Base-by-base conservation (phyloP, 2,113 vertebrate species). In the Archilochus colubris region DNA sequence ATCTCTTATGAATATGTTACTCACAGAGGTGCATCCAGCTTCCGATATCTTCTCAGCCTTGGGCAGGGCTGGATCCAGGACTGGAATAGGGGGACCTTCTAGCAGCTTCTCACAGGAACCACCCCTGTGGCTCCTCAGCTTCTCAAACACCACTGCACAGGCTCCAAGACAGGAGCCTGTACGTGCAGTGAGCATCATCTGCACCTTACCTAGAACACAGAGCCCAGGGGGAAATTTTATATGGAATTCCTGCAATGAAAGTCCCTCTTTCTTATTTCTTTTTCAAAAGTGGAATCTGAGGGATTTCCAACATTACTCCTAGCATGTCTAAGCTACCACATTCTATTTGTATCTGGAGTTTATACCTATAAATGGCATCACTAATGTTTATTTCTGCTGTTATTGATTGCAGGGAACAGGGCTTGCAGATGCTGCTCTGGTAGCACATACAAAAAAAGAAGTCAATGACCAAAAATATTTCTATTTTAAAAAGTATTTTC, bases 141-240 rank as follows among this genome's bases (percentile, higher is more conserved):
- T 40, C 40, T 40, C 40, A 40, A 40, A 40, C 40, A 40, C 40
- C 40, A 12, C 40, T 40, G 40, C 40, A 40, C 40, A 40, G 40
- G 40, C 40, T 40, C 40, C 40, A 11, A 40, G 40, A 40, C 40
- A 40, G 40, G 40, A 40, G 40, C 19, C 23, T 68, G 33, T 31
- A 33, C 2, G 1, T 36, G 27, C 23, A 14, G 12, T 33, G 19
- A 24, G 16, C 14, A 4, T 31, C 24, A 33, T 11, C 9, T 3
- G 8, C 22, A 51, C 2, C 12, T 46, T 19, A 31, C 9, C 7
- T 53, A 40, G 30, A 38, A 74, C 14, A 12, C 15, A 28, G n/a
- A 0, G 0, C 36, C 27, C 1, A 3, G 3, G 12, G 53, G 22
- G 54, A 46, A 36, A 15, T 28, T 2, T 5, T 6, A 0, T 2